A percentile compares a stretch with the other conserved stretches of the same genome.
phyloP scores from a whole-genome alignment of 2,797 vertebrate genomes.

The Poecilia velifera region DNA sequence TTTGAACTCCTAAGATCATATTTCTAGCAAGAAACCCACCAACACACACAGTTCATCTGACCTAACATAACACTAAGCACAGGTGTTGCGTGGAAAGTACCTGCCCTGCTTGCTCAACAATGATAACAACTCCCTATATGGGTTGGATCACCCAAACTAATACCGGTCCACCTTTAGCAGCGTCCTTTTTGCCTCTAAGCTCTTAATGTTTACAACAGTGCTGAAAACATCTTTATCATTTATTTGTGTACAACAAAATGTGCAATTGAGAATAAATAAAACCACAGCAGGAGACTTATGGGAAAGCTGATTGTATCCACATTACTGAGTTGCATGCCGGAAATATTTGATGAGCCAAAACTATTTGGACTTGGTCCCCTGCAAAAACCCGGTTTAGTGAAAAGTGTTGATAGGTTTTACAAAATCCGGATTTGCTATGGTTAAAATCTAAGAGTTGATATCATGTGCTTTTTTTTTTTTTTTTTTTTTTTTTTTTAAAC shows the following conservation, averaged over 20 bases:
- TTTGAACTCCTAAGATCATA: not conserved
- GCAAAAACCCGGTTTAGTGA: not conserved
- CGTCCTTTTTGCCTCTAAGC: not conserved
- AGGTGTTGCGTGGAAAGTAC: conserved; percentile 3
- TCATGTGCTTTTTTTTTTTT: too few relatives aligned
- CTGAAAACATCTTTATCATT: not conserved
- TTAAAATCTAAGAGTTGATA: not conserved
- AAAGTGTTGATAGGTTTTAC: not conserved
- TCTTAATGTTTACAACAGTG: not conserved
- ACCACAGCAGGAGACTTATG: not conserved
- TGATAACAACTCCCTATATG: not conserved
- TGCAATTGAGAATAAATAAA: not conserved
- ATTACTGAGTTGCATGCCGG: not conserved
- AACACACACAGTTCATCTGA: not conserved
- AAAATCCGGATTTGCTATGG: not conserved
- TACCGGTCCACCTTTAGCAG: too few relatives aligned
- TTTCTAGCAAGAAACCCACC: not conserved
- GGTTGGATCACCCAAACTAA: not conserved
- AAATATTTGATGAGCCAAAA: not conserved
- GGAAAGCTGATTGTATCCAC: not conserved
- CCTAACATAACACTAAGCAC: not conserved
- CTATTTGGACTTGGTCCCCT: fast-evolving
- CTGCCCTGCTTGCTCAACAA: not conserved
- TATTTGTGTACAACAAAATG: not conserved
- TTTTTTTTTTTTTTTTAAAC: not conserved